A percentile compares a stretch with the other conserved stretches of the same genome.
Conservation (phyloP, 2,113 vertebrate genomes). For the Athene cunicularia region DNA sequence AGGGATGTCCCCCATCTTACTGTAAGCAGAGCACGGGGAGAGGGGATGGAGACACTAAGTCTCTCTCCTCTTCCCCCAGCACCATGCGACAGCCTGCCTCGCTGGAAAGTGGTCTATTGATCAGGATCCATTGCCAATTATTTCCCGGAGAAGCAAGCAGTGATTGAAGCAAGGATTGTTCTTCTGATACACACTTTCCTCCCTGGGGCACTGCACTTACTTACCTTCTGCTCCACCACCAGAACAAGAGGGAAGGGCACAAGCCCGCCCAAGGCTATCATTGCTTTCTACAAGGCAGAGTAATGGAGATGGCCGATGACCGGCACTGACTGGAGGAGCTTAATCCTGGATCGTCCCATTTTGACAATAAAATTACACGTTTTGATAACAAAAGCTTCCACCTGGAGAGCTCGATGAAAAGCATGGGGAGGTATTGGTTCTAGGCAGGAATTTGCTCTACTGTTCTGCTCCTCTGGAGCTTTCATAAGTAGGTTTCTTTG, state of each 20-base stretch:
- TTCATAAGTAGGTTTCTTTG: conserved; percentile 40
- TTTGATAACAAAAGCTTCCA: conserved; percentile 15
- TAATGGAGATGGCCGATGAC: neutral
- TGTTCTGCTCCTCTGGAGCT: conserved; percentile 18
- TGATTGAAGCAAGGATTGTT: neutral
- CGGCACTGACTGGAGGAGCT: neutral
- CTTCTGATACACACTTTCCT: neutral
- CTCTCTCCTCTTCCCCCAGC: neutral
- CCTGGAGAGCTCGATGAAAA: neutral
- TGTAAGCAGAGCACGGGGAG: neutral
- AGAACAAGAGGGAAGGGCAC: neutral
- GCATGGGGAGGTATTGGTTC: neutral
- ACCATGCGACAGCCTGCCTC: accelerated
- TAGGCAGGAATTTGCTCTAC: neutral
- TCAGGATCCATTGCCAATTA: conserved; percentile 5
- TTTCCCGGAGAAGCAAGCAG: conserved; percentile 26
- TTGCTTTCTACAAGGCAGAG: neutral
- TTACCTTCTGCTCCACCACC: neutral
- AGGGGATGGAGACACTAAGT: neutral
- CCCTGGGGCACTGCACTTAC: neutral
- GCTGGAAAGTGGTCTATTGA: neutral
- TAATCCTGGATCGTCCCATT: neutral
- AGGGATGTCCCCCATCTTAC: neutral
- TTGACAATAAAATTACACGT: conserved; percentile 26
- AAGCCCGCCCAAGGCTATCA: neutral